Conservation (phyloP, 2,797 vertebrate species). For the Lerista edwardsae region DNA sequence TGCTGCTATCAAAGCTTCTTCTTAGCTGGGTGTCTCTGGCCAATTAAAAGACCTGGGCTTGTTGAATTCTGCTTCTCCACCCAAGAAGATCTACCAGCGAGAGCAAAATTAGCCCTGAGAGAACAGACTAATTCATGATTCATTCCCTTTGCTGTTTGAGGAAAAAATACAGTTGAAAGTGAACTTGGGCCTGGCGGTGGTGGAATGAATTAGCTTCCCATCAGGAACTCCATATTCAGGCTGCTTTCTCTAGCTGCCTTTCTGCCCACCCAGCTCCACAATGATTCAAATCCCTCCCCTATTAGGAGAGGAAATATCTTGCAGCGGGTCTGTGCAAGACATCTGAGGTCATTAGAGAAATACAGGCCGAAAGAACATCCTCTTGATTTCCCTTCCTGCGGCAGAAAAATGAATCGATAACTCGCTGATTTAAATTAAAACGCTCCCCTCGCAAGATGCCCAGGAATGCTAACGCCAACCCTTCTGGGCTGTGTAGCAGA, state of each 20-base stretch:
- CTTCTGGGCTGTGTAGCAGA: rapidly evolving
- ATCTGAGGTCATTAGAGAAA: constrained; percentile 69
- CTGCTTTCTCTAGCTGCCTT: constrained; percentile 43
- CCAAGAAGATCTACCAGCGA: background rate
- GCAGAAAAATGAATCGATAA: constrained; percentile 64
- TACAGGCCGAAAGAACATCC: constrained; percentile 54
- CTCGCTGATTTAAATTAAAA: constrained; percentile 67
- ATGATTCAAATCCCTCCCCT: constrained; percentile 53
- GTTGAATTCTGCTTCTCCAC: background rate
- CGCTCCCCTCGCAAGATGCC: constrained; percentile 61
- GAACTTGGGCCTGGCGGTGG: background rate
- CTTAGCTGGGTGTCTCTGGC: background rate
- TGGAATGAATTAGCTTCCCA: constrained; percentile 51
- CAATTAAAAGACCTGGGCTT: too few species aligned
- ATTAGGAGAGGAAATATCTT: constrained; percentile 65
- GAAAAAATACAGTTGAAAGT: constrained; percentile 53
- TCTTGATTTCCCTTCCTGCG: constrained; percentile 49
- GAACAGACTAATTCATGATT: constrained; percentile 59
- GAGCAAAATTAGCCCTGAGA: background rate
- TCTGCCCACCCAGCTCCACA: constrained; percentile 39
- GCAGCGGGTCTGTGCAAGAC: constrained; percentile 51
- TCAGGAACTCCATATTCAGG: constrained; percentile 33
- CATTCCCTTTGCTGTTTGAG: constrained; percentile 56
- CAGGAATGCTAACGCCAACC: background rate
- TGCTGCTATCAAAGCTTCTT: background rate